Evolutionary conservation across 2,113 vertebrate genomes (phyloP).

Genomic region (Nesogale talazaci): DNA sequence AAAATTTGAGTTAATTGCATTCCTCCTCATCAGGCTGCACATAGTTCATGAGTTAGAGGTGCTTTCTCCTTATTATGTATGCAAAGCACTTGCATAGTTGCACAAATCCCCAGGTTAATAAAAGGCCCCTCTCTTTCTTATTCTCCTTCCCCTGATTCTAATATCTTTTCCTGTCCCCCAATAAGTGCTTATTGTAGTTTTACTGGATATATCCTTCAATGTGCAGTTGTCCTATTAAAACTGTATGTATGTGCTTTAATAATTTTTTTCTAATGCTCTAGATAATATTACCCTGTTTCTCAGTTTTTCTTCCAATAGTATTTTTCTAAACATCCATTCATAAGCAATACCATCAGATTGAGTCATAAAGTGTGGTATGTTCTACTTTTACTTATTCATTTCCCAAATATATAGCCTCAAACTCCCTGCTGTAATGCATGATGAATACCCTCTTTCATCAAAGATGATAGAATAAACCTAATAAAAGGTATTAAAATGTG

Average conservation of each 20-base stretch:
- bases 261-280: background rate
- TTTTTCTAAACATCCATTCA: background rate
- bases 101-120: background rate
- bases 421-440: background rate
- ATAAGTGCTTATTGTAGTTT: background rate
- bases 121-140: background rate
- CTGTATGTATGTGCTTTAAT: background rate
- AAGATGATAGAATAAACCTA: background rate
- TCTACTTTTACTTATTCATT: background rate
- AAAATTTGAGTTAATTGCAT: background rate
- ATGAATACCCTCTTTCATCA: background rate
- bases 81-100: background rate
- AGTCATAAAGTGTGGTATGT: background rate
- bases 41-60: background rate
- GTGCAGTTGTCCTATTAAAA: background rate
- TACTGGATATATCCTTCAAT: background rate
- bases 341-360: background rate
- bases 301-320: background rate
- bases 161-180: background rate
- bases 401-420: background rate
- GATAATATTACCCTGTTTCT: background rate
- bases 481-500: background rate
- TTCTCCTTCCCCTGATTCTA: background rate
- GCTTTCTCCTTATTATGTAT: background rate
- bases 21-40: background rate